Evolutionary conservation across 2,888 invertebrate species (phyloP).

Genomic region (Tipula unca): DNA sequence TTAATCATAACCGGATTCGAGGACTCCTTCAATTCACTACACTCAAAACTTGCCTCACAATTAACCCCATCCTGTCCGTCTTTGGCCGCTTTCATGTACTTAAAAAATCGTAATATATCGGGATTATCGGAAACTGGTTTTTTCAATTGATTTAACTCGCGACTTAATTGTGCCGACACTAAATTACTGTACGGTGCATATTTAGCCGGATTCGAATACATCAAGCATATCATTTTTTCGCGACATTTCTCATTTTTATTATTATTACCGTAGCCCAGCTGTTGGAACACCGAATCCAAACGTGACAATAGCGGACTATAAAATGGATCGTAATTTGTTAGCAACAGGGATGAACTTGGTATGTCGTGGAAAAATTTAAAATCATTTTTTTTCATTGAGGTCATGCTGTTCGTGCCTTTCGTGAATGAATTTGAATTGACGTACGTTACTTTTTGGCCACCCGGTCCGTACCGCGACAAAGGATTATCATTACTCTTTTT

Average conservation of each 20-base stretch:
- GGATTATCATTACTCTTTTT: conserved; percentile 29
- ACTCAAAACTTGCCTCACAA: conserved; percentile 61
- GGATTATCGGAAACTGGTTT: conserved; percentile 80
- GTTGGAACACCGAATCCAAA: conserved; percentile 74
- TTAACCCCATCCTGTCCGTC: conserved; percentile 74
- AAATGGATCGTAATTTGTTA: conserved; percentile 84
- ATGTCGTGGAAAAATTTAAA: conserved; percentile 83
- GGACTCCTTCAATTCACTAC: conserved; percentile 55
- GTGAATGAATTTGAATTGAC: conserved; percentile 56
- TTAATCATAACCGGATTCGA: conserved; percentile 75
- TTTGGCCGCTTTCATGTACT: conserved; percentile 83
- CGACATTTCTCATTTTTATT: conserved; percentile 59
- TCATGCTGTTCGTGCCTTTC: conserved; percentile 40
- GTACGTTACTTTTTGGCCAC: conserved; percentile 54
- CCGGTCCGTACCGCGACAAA: conserved; percentile 47
- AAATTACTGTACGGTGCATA: conserved; percentile 85
- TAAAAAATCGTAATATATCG: conserved; percentile 79
- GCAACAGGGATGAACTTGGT: conserved; percentile 68
- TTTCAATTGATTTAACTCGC: conserved; percentile 75
- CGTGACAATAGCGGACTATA: conserved; percentile 79
- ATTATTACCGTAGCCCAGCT: conserved; percentile 53
- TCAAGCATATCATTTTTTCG: conserved; percentile 75
- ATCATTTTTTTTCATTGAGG: conserved; percentile 47
- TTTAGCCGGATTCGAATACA: conserved; percentile 81
- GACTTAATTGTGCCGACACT: conserved; percentile 79